A percentile compares a stretch with the other conserved stretches of the same genome.
These are phyloP conservation scores for Netelia fuscicornis DNA, from an alignment of 2,888 invertebrate species.

Conservation along the genomic window DNA sequence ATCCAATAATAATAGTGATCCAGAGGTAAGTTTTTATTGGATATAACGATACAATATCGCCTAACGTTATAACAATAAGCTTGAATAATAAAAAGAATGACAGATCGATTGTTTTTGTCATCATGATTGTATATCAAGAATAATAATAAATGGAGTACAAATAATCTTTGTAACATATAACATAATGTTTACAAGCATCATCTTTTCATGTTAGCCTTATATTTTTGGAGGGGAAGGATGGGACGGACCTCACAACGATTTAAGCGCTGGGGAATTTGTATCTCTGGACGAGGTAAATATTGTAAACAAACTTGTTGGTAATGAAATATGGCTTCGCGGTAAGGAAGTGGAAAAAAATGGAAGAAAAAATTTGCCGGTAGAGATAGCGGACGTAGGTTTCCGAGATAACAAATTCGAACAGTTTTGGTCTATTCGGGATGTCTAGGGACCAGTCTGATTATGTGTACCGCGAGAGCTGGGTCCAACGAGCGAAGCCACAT, in stretches of 20 bases:
- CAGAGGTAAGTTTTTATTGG: slow-evolving; percentile 18
- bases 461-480: slow-evolving; percentile 8
- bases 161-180: too few relatives aligned
- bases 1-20: neutral
- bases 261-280: neutral
- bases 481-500: slow-evolving; percentile 54
- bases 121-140: too few relatives aligned
- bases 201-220: too few relatives aligned
- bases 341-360: slow-evolving; percentile 21
- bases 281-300: slow-evolving; percentile 5
- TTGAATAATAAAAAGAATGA: neutral
- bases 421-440: slow-evolving; percentile 18
- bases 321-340: slow-evolving; percentile 39
- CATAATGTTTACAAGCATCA: too few relatives aligned
- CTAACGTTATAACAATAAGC: neutral
- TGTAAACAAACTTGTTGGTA: slow-evolving; percentile 3
- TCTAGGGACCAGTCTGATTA: slow-evolving; percentile 11
- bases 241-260: neutral
- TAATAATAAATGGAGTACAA: too few relatives aligned
- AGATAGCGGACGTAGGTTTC: slow-evolving; percentile 10
- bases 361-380: slow-evolving; percentile 25
- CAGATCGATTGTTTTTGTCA: too few relatives aligned
- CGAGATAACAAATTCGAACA: slow-evolving; percentile 8
- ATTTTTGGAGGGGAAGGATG: too few relatives aligned
- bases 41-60: neutral